phyloP scores from a whole-genome alignment of 2,113 vertebrate species.

The Heloderma charlesbogerti region DNA sequence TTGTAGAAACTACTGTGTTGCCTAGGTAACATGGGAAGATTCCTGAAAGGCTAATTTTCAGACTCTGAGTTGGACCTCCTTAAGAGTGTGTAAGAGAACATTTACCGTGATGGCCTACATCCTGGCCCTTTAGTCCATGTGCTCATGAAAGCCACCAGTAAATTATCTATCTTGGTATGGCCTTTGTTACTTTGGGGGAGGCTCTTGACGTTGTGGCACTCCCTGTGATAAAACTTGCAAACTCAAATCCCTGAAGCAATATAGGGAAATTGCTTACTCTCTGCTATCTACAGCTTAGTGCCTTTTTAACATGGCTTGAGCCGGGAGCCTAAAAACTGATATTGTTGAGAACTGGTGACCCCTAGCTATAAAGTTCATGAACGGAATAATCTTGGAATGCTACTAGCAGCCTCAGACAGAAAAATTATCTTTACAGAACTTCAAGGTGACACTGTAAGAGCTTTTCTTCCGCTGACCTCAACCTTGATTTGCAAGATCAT shows the following conservation, averaged over 20 bases:
- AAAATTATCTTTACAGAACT: conserved; percentile 52
- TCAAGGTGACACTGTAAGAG: conserved; percentile 37
- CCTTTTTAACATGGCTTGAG: background rate
- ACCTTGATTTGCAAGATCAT: conserved; percentile 17
- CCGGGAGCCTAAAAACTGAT: background rate
- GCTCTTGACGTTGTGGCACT: background rate
- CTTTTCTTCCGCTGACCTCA: conserved; percentile 25
- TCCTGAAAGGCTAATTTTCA: background rate
- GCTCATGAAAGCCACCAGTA: background rate
- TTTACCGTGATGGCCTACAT: background rate
- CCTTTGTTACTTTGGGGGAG: background rate
- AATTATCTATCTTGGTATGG: background rate
- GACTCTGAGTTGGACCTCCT: background rate
- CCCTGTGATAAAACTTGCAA: background rate
- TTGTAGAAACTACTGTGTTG: background rate
- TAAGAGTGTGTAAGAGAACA: background rate
- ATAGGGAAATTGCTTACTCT: background rate
- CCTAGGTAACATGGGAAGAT: background rate
- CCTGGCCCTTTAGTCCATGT: background rate
- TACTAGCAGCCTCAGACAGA: conserved; percentile 59
- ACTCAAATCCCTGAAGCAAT: background rate
- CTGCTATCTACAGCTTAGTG: background rate
- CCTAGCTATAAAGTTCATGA: conserved; percentile 27
- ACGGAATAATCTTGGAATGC: conserved; percentile 57
- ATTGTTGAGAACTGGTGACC: background rate